These are phyloP conservation scores for Dolichoris vasculosae DNA, from an alignment of 1,140 invertebrate species.

Conservation along the genomic window DNA sequence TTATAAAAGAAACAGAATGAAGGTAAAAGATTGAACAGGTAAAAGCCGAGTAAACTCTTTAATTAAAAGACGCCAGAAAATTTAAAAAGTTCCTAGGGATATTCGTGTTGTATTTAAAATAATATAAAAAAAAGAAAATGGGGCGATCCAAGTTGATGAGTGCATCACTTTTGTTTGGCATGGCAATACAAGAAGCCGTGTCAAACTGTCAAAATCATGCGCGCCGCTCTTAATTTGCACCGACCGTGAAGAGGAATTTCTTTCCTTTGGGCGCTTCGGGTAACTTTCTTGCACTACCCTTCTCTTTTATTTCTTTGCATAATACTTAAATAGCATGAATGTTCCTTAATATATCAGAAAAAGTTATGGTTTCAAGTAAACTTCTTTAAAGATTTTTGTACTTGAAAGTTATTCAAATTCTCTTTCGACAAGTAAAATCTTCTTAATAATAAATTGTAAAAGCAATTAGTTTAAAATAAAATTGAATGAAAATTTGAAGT, in stretches of 20 bases:
- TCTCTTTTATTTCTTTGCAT: constrained; percentile 15
- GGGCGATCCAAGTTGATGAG: constrained; percentile 11
- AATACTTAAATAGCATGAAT: neutral
- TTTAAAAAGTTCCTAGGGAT: neutral
- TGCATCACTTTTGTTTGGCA: constrained; percentile 26
- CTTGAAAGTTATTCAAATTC: too few species aligned
- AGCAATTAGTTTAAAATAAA: too few species aligned
- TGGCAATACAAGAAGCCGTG: neutral
- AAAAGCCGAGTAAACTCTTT: neutral
- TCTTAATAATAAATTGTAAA: neutral
- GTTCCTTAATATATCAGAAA: too few species aligned
- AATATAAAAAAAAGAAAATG: neutral
- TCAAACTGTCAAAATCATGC: constrained; percentile 50
- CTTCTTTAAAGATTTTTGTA: too few species aligned
- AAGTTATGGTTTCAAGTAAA: too few species aligned
- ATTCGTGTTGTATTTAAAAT: constrained; percentile 19
- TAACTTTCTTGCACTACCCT: constrained; percentile 22
- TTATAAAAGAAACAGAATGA: neutral
- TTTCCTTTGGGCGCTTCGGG: constrained; percentile 30
- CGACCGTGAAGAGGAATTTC: constrained; percentile 17
- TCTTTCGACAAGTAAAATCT: too few species aligned
- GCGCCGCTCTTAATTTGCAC: constrained; percentile 31
- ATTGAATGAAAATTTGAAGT: too few species aligned
- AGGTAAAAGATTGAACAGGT: neutral
- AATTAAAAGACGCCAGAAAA: constrained; percentile 22